Percentiles rank a stretch among this genome's conserved stretches.
Conservation (phyloP, 1,140 invertebrate species). For the Camponotus floridanus region DNA sequence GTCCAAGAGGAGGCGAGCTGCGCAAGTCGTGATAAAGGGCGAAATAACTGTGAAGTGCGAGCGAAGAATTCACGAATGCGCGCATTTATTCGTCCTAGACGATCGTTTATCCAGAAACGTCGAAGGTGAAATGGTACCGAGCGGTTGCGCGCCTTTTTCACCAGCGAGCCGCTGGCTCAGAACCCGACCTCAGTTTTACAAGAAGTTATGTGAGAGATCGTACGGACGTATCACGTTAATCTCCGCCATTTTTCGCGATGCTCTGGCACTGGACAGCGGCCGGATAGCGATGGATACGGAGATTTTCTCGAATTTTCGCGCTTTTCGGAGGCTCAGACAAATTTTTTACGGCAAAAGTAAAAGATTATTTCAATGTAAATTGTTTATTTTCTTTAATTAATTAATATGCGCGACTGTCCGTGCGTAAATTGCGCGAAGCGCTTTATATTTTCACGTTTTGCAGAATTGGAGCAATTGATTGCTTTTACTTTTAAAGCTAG, state of each 20-base stretch:
- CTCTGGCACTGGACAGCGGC: constrained; percentile 12
- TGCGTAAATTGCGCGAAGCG: background rate
- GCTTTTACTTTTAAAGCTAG: background rate
- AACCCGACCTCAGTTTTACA: constrained; percentile 52
- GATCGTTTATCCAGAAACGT: constrained; percentile 63
- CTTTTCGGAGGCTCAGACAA: background rate
- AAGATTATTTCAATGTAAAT: background rate
- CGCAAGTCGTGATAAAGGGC: background rate
- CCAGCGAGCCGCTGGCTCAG: constrained; percentile 7
- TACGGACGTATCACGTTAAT: constrained; percentile 67
- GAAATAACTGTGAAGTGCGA: constrained; percentile 58
- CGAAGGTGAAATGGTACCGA: constrained; percentile 54
- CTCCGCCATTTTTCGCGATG: constrained; percentile 69
- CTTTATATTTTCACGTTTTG: background rate
- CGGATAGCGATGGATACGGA: constrained; percentile 42
- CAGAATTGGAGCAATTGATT: background rate
- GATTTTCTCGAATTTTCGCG: constrained; percentile 46
- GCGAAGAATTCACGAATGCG: constrained; percentile 51
- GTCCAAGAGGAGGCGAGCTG: background rate
- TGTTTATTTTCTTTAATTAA: background rate
- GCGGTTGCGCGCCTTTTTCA: constrained; percentile 57
- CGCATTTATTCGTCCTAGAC: constrained; percentile 54
- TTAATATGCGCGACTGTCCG: background rate
- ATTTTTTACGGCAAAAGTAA: background rate
- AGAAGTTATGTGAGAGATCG: constrained; percentile 74